These are phyloP conservation scores for Drosophila tristis DNA, from an alignment of 1,140 invertebrate species.

Conservation along the genomic window DNA sequence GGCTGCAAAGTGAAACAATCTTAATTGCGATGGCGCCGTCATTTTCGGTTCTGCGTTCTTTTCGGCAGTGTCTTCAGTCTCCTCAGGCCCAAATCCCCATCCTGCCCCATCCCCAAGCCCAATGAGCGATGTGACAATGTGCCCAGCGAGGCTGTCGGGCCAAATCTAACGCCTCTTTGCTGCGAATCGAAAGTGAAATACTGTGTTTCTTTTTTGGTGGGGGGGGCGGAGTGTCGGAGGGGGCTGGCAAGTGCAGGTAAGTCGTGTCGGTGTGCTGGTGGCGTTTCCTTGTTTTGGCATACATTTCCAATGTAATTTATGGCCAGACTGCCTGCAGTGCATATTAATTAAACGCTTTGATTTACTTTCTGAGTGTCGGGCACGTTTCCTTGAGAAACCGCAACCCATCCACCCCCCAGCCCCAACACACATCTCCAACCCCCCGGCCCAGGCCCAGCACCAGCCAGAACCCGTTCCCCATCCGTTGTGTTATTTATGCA, in stretches of 20 bases:
- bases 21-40: background rate
- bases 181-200: background rate
- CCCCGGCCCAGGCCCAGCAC: background rate
- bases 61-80: too few species aligned
- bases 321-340: constrained; percentile 23
- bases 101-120: background rate
- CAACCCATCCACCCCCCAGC: too few species aligned
- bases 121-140: constrained; percentile 30
- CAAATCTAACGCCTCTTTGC: background rate
- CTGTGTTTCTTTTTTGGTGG: too few species aligned
- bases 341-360: constrained; percentile 50
- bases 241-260: background rate
- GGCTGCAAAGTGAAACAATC: background rate
- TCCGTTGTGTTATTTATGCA: constrained; percentile 50
- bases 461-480: background rate
- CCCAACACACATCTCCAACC: too few species aligned
- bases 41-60: too few species aligned
- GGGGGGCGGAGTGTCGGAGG: background rate
- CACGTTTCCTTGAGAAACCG: background rate
- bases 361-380: constrained; percentile 32
- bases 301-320: constrained; percentile 49
- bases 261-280: background rate
- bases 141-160: constrained; percentile 6
- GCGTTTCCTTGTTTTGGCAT: constrained; percentile 34
- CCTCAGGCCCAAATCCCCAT: too few species aligned